Base-by-base conservation (phyloP, 1,140 invertebrate species). In the Drosophila novamexicana region DNA sequence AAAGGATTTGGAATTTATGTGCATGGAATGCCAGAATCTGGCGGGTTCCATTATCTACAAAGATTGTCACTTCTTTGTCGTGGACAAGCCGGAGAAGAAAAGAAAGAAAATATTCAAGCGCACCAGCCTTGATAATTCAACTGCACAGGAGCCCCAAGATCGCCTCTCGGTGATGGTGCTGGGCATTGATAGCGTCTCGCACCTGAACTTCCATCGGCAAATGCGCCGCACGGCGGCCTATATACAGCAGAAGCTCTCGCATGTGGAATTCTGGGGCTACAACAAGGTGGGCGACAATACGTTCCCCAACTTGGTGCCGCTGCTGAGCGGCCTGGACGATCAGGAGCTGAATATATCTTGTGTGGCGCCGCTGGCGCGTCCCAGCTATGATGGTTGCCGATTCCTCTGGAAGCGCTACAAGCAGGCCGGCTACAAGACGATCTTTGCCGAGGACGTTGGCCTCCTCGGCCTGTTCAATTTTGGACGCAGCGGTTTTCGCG, bases 201-300 rank as follows among this genome's bases (percentile, higher is more conserved):
- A 97, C 50, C 93, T 98, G 53, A 98, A 98, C 93, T 96, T 97
- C 65, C 94, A 96, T 49, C 94, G 97, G 18, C 96, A 96, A 65
- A 96, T 98, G 95, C 96, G 95, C 0, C 94, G 94, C 79, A 97
- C 96, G 0, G 91, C 94, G 0, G 77, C 92, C 1, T 95, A 94
- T 76, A 93, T 97, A 5, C 67, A 74, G 10, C 93, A 94, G 63
- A 91, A 94, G 9, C 92, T 96, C 6, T 93, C 93, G 1, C 95
- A 95, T 8, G 93, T 96, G 7, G 96, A 96, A 90, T 93, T 97
- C 73, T 84, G 95, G 53, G 97, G 97, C 12, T 97, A 96, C 90
- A 97, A 96, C 75, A 97, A 97, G 93, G 94, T 97, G 5, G 97
- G 94, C 1, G 96, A 97, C 80, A 97, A 97, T 82, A 97, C 97